Conservation (phyloP, 1,140 invertebrate species). For the Aleiodes sp. region DNA sequence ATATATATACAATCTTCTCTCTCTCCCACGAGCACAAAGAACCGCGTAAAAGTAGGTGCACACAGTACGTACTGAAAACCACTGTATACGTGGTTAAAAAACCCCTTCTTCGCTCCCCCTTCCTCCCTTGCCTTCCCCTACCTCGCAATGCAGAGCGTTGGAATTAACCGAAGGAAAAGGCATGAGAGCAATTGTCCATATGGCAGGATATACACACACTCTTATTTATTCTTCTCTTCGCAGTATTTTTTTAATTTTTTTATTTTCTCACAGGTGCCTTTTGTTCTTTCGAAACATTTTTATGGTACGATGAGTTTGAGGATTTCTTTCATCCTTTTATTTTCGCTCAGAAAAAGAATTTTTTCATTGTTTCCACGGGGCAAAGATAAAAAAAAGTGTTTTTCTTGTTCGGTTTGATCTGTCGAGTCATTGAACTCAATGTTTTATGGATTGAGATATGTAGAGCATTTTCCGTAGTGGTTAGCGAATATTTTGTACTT, state of each 20-base stretch:
- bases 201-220: background rate
- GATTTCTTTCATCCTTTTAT: no score
- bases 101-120: background rate
- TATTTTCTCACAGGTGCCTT: conserved; percentile 8
- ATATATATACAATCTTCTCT: background rate
- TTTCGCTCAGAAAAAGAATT: no score
- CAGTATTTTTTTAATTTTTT: no score
- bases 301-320: no score
- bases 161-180: conserved; percentile 8
- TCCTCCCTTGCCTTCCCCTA: background rate
- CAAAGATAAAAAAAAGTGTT: no score
- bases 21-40: conserved; percentile 13
- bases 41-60: conserved; percentile 1
- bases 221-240: conserved; percentile 1
- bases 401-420: no score
- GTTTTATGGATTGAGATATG: no score
- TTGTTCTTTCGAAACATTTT: background rate
- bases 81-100: background rate
- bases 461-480: no score
- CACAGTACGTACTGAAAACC: background rate
- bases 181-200: conserved; percentile 16
- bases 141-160: background rate
- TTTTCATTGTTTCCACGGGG: no score
- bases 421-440: no score
- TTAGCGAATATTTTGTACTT: no score